Evolutionary conservation across 2,113 vertebrate species (phyloP).

Genomic region (Engystomops pustulosus): DNA sequence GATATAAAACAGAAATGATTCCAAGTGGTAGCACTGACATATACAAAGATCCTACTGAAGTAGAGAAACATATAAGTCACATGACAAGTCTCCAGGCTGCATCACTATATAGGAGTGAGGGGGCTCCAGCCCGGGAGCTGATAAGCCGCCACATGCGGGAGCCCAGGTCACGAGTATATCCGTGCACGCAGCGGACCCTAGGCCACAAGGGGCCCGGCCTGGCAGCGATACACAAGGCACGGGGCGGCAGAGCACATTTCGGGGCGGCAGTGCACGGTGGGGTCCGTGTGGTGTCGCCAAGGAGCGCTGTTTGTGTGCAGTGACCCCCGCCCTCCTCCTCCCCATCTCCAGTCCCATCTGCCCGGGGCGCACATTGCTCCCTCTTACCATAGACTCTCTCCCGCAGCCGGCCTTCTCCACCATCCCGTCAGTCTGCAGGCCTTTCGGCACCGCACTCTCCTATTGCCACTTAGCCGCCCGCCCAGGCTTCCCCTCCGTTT

Average conservation of each 20-base stretch:
- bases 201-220: neutral
- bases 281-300: neutral
- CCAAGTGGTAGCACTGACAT: no score
- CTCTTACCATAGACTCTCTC: constrained; percentile 56
- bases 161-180: neutral
- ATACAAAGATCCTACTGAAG: no score
- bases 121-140: no score
- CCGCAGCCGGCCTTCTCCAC: constrained; percentile 55
- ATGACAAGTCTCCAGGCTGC: no score
- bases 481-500: constrained; percentile 51
- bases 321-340: neutral
- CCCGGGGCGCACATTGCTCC: neutral
- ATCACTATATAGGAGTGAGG: no score
- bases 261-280: neutral
- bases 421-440: constrained; percentile 44
- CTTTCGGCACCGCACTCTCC: constrained; percentile 40
- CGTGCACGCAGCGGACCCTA: neutral
- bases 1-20: no score
- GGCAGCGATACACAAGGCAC: neutral
- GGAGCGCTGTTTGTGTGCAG: neutral
- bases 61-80: no score
- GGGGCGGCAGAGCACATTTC: neutral
- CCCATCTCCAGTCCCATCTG: neutral
- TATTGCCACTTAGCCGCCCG: constrained; percentile 47
- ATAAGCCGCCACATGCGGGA: no score